These are phyloP conservation scores for Zelostemma sp. DNA, from an alignment of 1,140 invertebrate genomes.

Conservation along the genomic window DNA sequence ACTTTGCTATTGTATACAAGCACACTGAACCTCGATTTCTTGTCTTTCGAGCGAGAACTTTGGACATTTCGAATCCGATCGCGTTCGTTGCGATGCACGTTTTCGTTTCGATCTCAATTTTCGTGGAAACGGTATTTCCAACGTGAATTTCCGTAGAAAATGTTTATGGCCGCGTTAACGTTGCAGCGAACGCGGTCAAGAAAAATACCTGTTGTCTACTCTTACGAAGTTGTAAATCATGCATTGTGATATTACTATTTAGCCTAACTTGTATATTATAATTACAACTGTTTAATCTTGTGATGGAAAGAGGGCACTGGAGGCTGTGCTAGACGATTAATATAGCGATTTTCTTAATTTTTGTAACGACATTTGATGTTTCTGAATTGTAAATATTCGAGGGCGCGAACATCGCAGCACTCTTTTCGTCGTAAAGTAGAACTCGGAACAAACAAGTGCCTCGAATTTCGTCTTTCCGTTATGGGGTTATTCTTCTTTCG, in stretches of 20 bases:
- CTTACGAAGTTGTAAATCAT: slow-evolving; percentile 69
- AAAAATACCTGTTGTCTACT: slow-evolving; percentile 47
- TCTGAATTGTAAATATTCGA: slow-evolving; percentile 9
- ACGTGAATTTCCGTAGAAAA: slow-evolving; percentile 9
- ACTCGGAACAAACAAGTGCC: neutral
- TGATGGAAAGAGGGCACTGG: slow-evolving; percentile 24
- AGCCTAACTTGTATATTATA: slow-evolving; percentile 67
- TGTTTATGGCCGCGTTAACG: slow-evolving; percentile 23
- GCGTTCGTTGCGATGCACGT: neutral
- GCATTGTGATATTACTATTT: slow-evolving; percentile 71
- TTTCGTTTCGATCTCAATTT: neutral
- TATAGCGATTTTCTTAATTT: slow-evolving; percentile 7
- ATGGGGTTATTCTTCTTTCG: slow-evolving; percentile 60
- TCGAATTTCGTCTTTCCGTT: slow-evolving; percentile 23
- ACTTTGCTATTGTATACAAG: slow-evolving; percentile 2
- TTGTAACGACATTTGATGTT: slow-evolving; percentile 6
- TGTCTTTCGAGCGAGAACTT: slow-evolving; percentile 20
- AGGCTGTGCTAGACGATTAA: neutral
- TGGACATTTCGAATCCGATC: slow-evolving; percentile 17
- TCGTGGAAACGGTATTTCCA: no score
- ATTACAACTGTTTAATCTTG: slow-evolving; percentile 48
- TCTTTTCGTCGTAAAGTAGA: slow-evolving; percentile 47
- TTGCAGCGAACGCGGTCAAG: slow-evolving; percentile 25
- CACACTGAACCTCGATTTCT: neutral
- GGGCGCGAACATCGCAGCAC: slow-evolving; percentile 11